Conservation (phyloP, 2,113 vertebrate genomes). For the Cynoglossus semilaevis region DNA sequence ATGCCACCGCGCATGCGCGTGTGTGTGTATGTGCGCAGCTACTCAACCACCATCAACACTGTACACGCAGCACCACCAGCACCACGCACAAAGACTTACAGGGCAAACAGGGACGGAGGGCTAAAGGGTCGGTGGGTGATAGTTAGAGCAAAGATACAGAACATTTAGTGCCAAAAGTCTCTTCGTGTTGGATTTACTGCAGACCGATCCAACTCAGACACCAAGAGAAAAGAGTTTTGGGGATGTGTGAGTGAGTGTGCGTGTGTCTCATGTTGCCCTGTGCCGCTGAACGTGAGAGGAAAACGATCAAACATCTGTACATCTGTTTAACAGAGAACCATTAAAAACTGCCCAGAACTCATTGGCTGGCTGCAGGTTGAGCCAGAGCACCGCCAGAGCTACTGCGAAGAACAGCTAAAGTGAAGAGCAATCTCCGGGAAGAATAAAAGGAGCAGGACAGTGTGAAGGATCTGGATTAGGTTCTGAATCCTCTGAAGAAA, state of each 20-base stretch:
- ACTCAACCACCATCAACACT: slow-evolving; percentile 31
- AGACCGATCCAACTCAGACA: slow-evolving; percentile 51
- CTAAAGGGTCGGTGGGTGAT: slow-evolving; percentile 5
- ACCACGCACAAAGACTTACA: slow-evolving; percentile 36
- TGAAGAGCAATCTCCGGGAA: slow-evolving; percentile 22
- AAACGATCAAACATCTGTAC: slow-evolving; percentile 47
- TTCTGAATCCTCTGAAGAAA: slow-evolving; percentile 15
- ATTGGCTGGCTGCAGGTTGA: slow-evolving; percentile 10
- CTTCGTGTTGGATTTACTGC: slow-evolving; percentile 35
- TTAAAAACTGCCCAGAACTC: slow-evolving; percentile 35
- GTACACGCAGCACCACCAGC: slow-evolving; percentile 41
- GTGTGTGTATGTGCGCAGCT: slow-evolving; percentile 21
- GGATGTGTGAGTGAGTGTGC: slow-evolving; percentile 34
- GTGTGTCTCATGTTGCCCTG: slow-evolving; percentile 41
- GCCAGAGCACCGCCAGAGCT: slow-evolving; percentile 33
- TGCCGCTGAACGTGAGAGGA: slow-evolving; percentile 24
- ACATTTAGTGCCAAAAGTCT: slow-evolving; percentile 57
- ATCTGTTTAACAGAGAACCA: slow-evolving; percentile 38
- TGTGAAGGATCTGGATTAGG: slow-evolving; percentile 20
- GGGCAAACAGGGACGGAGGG: slow-evolving; percentile 25
- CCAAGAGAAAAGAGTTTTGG: slow-evolving; percentile 18
- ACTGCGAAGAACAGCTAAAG: slow-evolving; percentile 45
- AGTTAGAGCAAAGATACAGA: slow-evolving; percentile 61
- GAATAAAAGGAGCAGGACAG: slow-evolving; percentile 23
- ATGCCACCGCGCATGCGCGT: slow-evolving; percentile 28